Evolutionary conservation across 1,140 invertebrate species (phyloP), one percentile per base, ranked within the genome.

Genomic region (Cotesia typhae): DNA sequence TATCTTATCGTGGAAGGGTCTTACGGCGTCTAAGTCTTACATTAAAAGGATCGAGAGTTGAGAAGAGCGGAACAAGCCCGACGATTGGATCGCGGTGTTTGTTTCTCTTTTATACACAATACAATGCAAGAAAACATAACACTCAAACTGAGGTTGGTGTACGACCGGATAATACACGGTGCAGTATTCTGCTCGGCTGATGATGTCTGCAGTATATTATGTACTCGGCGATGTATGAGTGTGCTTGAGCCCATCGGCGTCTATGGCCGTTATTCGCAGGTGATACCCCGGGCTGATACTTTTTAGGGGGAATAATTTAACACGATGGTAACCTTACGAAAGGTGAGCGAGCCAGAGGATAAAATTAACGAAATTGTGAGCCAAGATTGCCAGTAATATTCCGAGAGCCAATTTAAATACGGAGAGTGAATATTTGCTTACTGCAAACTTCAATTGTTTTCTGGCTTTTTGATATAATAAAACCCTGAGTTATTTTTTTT

Each of bases 31-130:
- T 47, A 47, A 6, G 41, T 47, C 41, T 47, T 47, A 6, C 41
- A 47, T 6, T 47, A 9, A 10, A 10, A 47, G 41, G 10, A 47
- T 47, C 41, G 41, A 47, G 41, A 47, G 41, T 47, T 14, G 59
- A 70, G 47, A 35, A 51, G 63, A 65, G 51, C 38, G 70, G 61
- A 71, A 71, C 70, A 71, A 66, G 70, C 63, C 65, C 51, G 70
- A 63, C 70, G 70, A 71, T 71, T 71, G 70, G 70, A 71, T 71
- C 70, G 60, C 36, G n/a, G 51, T 71, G 70, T 71, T 71, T 71
- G 70, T 71, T 71, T 71, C 61, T 71, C 61, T 71, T 64, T 71
- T 71, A 71, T 53, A 71, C 35, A 65, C 70, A 64, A 10, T 35
- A 57, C 61, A 61, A 37, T 71, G 61, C 41, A 47, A 47, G 6